These are phyloP conservation scores for Drosophila pallidifrons DNA, from an alignment of 1,140 invertebrate species.

Conservation along the genomic window DNA sequence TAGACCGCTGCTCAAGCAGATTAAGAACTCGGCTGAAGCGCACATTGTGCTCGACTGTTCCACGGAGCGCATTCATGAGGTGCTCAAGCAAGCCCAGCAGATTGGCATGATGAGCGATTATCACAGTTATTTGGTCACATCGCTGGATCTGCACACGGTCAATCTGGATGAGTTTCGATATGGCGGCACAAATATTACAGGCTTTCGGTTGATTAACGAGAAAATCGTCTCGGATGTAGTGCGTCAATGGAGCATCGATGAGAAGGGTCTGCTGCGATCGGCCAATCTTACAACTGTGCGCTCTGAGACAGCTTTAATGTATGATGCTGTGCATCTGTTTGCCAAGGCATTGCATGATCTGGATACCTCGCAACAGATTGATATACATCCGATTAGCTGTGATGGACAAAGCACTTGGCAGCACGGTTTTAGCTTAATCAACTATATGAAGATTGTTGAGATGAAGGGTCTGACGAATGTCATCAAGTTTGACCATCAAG, in stretches of 20 bases:
- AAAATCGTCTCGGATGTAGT: conserved; percentile 89
- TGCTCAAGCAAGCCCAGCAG: conserved; percentile 96
- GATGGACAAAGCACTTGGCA: conserved; percentile 96
- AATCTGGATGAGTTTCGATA: conserved; percentile 97
- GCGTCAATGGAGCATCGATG: conserved; percentile 89
- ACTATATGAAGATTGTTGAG: conserved; percentile 99
- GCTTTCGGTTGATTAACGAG: conserved; percentile 89
- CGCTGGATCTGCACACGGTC: conserved; percentile 94
- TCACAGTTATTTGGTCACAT: conserved; percentile 96
- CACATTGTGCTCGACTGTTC: conserved; percentile 97
- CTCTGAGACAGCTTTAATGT: conserved; percentile 98
- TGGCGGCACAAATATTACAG: conserved; percentile 96
- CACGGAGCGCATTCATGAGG: conserved; percentile 92
- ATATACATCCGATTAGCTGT: conserved; percentile 94
- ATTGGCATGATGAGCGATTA: conserved; percentile 98
- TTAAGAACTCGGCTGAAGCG: conserved; percentile 95
- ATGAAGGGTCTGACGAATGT: conserved; percentile 96
- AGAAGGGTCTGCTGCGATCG: conserved; percentile 74
- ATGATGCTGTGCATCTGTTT: conserved; percentile 97
- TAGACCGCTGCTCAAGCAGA: conserved; percentile 95
- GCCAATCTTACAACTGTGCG: conserved; percentile 86
- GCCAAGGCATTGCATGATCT: conserved; percentile 96
- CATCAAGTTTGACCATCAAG: conserved; percentile 97
- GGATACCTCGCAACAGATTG: conserved; percentile 95
- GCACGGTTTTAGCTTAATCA: conserved; percentile 97